These are phyloP conservation scores for Wiebesia pumilae DNA, from an alignment of 1,140 invertebrate genomes.

Conservation along the genomic window DNA sequence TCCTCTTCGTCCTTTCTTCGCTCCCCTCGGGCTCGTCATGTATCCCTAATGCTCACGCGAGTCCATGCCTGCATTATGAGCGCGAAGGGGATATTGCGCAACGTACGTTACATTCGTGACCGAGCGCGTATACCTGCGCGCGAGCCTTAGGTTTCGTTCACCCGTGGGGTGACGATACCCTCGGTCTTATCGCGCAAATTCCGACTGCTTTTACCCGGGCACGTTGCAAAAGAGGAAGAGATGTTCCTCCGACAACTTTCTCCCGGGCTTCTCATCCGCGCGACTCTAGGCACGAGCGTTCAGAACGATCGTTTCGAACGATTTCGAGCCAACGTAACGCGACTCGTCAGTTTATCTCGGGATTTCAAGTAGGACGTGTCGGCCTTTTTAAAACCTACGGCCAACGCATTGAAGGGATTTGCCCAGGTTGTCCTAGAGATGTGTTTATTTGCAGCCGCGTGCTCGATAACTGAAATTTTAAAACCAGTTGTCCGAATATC, in stretches of 20 bases:
- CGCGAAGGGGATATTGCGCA: slow-evolving; percentile 57
- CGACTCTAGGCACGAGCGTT: neutral
- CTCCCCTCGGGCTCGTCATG: slow-evolving; percentile 52
- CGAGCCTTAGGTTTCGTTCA: slow-evolving; percentile 53
- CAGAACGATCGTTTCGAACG: neutral
- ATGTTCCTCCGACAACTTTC: too few relatives aligned
- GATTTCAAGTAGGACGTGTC: neutral
- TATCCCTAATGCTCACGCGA: slow-evolving; percentile 41
- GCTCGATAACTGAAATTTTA: neutral
- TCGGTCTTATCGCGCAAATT: slow-evolving; percentile 26
- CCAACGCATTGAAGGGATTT: too few relatives aligned
- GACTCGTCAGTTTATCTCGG: neutral
- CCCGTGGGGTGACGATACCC: neutral
- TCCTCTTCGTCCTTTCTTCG: slow-evolving; percentile 61
- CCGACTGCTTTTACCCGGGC: slow-evolving; percentile 8
- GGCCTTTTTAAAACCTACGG: too few relatives aligned
- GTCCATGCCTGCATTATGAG: slow-evolving; percentile 60
- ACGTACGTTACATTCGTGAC: slow-evolving; percentile 59
- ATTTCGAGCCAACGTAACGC: neutral
- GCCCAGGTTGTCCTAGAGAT: too few relatives aligned
- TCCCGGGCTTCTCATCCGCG: too few relatives aligned
- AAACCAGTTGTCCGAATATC: neutral
- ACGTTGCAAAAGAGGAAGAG: neutral
- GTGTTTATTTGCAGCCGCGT: too few relatives aligned
- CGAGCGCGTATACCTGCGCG: slow-evolving; percentile 57